Evolutionary conservation across 2,888 invertebrate genomes (phyloP).

Genomic region (Saturnia pavonia): DNA sequence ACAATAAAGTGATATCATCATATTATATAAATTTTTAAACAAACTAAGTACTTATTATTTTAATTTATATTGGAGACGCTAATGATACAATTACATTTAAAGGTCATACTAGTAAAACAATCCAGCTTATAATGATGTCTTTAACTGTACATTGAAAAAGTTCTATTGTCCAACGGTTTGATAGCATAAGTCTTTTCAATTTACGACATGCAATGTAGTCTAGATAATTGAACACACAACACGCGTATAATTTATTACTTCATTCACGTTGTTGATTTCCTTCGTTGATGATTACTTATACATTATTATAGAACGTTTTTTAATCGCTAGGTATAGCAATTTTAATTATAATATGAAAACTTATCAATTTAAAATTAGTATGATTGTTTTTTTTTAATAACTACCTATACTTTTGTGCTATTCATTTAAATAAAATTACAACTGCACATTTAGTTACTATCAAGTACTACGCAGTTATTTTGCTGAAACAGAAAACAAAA

Average conservation of each 20-base stretch:
- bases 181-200: conserved; percentile 38
- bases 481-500: too few species aligned
- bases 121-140: neutral
- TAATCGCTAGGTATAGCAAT: neutral
- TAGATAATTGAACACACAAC: conserved; percentile 37
- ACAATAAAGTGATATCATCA: neutral
- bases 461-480: too few species aligned
- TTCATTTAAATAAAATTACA: too few species aligned
- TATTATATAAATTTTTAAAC: too few species aligned
- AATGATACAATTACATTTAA: neutral
- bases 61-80: neutral
- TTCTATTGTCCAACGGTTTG: conserved; percentile 31
- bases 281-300: conserved; percentile 4
- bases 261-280: conserved; percentile 22
- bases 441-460: too few species aligned
- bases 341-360: neutral
- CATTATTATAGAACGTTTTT: neutral
- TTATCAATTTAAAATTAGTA: neutral
- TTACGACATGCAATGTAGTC: conserved; percentile 41
- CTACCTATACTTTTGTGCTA: too few species aligned
- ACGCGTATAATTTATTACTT: conserved; percentile 34
- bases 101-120: neutral
- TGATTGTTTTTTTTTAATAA: neutral
- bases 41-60: too few species aligned
- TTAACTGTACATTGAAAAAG: conserved; percentile 17